Evolutionary conservation across 2,888 invertebrate genomes (phyloP), one percentile per base, ranked within the genome.

Genomic region (Oligia fasciuncula): DNA sequence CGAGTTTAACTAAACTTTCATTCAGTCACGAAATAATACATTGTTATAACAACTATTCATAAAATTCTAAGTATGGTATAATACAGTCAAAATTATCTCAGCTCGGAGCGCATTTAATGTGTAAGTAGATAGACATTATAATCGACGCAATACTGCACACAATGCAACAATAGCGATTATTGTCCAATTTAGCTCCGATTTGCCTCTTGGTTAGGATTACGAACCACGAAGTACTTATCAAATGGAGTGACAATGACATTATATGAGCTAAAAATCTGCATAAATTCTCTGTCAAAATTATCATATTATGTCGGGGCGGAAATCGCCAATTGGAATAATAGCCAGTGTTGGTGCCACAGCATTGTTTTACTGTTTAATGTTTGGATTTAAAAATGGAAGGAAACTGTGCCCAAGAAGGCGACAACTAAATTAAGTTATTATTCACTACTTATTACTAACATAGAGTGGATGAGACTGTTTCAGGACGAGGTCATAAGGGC

Each of bases 81-180:
- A 29, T 13, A n/a, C 6, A 46, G 14, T 46, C 14, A n/a, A 65
- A 60, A 51, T 63, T 57, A 70, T 65, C 17, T 23, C 51, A 68
- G 9, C 11, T 43, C 29, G 60, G 40, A 65, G 29, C n/a, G 5
- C 19, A 66, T 70, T 57, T 6, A 54, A 65, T 46, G n/a, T 60
- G 29, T 54, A 72, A 63, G 49, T 63, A 69, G 40, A 79, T 66
- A 40, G 57, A 69, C 43, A 73, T 65, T 68, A 69, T 80, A 71
- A 71, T 62, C 19, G 19, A 65, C 46, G 40, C 54, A 79, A 67
- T 71, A 67, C 60, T 80, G 57, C 81, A 73, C n/a, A 73, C 73
- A 85, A 85, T 73, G 73, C 60, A 85, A 85, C 49, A 73, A 69
- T 69, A 73, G 73, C 5, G 29, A 80, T 80, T 85, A 85, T 65